A percentile compares a stretch with the other conserved stretches of the same genome.
Evolutionary conservation across 1,140 invertebrate species (phyloP).

Genomic region (Bombus cullumanus): DNA sequence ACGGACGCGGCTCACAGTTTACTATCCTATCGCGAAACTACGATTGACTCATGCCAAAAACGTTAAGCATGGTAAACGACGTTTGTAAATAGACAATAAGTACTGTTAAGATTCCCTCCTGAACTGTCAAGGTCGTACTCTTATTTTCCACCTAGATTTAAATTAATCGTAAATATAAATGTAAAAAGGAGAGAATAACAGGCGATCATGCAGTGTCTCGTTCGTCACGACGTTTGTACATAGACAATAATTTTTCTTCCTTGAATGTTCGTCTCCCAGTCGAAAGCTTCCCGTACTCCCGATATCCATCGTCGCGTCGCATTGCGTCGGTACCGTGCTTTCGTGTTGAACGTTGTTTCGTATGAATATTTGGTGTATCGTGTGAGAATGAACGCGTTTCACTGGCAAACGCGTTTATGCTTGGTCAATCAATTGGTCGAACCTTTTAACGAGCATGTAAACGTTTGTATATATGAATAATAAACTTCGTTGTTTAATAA

Average conservation of each 20-base stretch:
- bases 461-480: conserved; percentile 76
- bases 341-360: conserved; percentile 21
- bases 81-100: conserved; percentile 70
- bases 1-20: neutral
- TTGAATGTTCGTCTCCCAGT: conserved; percentile 33
- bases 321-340: conserved; percentile 8
- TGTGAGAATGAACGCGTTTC: conserved; percentile 39
- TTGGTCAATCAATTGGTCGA: conserved; percentile 52
- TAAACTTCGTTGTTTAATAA: conserved; percentile 77
- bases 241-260: conserved; percentile 69
- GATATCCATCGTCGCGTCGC: neutral
- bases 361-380: conserved; percentile 46
- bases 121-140: conserved; percentile 46
- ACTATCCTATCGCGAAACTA: neutral
- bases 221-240: conserved; percentile 64
- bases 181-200: neutral
- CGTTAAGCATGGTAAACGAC: conserved; percentile 37
- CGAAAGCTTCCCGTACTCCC: conserved; percentile 32
- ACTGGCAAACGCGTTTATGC: conserved; percentile 44
- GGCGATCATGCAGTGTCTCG: neutral
- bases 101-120: conserved; percentile 55
- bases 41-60: conserved; percentile 47
- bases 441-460: conserved; percentile 60
- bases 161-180: conserved; percentile 43
- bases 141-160: conserved; percentile 62